These are phyloP conservation scores for Pomacea canaliculata DNA, from an alignment of 2,888 invertebrate genomes.

Conservation along the genomic window DNA sequence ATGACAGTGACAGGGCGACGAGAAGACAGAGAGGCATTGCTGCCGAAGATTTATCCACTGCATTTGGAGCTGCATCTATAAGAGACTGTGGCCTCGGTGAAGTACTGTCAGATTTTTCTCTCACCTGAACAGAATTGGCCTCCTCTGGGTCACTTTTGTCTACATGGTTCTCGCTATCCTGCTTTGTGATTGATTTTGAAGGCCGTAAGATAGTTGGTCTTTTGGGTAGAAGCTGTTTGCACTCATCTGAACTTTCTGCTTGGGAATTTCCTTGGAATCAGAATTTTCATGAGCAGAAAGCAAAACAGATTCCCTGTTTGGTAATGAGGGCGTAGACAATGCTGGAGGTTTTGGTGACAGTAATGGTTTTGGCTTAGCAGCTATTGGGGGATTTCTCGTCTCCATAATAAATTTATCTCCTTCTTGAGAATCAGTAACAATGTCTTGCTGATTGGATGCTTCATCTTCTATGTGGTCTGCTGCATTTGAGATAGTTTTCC, in stretches of 20 bases:
- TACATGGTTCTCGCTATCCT: not conserved
- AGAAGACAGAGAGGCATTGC: slow-evolving; percentile 36
- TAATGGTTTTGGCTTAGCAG: slow-evolving; percentile 41
- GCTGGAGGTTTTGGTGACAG: slow-evolving; percentile 40
- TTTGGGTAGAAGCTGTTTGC: slow-evolving; percentile 11
- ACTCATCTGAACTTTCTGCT: slow-evolving; percentile 1
- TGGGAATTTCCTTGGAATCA: not conserved
- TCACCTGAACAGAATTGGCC: slow-evolving; percentile 13
- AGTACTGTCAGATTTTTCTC: not conserved
- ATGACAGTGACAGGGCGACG: slow-evolving; percentile 46
- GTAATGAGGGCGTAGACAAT: slow-evolving; percentile 20
- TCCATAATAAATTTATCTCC: slow-evolving; percentile 10
- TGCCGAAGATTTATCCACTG: slow-evolving; percentile 13
- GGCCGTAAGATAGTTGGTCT: slow-evolving; percentile 49
- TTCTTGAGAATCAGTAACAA: slow-evolving; percentile 21
- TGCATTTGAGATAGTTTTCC: slow-evolving; percentile 30
- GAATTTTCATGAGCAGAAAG: not conserved
- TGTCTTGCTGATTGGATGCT: slow-evolving; percentile 8
- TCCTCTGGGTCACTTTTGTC: not conserved
- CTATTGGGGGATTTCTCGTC: slow-evolving; percentile 4
- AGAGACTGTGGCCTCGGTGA: not conserved
- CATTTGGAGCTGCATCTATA: not conserved
- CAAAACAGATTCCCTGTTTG: not conserved
- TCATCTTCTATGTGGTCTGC: not conserved
- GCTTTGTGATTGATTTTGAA: slow-evolving; percentile 30